Evolutionary conservation across 2,797 vertebrate genomes (phyloP).

Genomic region (Rhinichthys osculus): DNA sequence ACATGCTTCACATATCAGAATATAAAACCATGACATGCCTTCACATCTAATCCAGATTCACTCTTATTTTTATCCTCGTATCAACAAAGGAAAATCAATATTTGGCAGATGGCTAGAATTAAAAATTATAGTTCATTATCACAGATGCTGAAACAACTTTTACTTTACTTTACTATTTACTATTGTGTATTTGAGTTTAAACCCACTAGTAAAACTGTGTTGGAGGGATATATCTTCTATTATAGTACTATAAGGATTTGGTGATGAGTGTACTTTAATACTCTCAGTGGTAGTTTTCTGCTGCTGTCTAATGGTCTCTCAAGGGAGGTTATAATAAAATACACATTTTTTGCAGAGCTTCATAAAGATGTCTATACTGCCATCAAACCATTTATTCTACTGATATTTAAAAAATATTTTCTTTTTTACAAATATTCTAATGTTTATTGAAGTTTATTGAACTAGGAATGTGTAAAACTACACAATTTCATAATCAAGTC

Average conservation of each 20-base stretch:
- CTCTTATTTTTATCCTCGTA: constrained; percentile 18
- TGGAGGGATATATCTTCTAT: not conserved
- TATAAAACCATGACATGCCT: constrained; percentile 33
- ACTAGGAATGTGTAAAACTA: not conserved
- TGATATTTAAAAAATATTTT: not conserved
- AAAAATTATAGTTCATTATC: not conserved
- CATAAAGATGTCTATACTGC: not conserved
- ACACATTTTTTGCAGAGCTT: not conserved
- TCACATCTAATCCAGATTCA: constrained; percentile 26
- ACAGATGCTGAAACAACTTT: not conserved
- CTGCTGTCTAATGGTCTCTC: constrained; percentile 21
- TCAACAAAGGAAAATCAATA: constrained; percentile 28
- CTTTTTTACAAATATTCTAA: not conserved
- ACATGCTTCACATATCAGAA: constrained; percentile 20
- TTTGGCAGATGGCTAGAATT: constrained; percentile 3
- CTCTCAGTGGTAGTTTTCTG: constrained; percentile 11
- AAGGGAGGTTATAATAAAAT: constrained; percentile 11
- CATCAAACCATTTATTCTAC: not conserved
- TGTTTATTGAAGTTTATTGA: not conserved
- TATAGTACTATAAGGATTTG: constrained; percentile 16
- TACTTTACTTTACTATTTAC: not conserved
- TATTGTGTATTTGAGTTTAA: not conserved
- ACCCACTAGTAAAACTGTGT: not conserved
- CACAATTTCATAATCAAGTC: not conserved
- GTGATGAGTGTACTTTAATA: constrained; percentile 28